A percentile compares a stretch with the other conserved stretches of the same genome.
phyloP scores from a whole-genome alignment of 2,888 invertebrate genomes.

The Megaustenia siamemsis region DNA sequence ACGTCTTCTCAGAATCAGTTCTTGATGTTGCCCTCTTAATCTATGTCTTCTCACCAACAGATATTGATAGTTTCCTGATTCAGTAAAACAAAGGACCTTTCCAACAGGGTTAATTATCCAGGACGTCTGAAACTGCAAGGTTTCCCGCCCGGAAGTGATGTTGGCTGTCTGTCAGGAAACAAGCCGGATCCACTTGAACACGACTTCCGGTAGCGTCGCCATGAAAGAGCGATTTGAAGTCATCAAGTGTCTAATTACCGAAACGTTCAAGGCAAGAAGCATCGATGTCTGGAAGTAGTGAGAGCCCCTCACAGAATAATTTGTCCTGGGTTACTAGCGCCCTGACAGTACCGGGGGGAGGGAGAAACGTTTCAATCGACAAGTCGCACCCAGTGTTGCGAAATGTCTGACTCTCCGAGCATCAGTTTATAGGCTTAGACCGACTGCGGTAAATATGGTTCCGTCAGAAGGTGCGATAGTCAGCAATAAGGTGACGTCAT shows the following conservation, averaged over 20 bases:
- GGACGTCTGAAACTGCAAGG: slow-evolving; percentile 9
- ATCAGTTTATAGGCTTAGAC: slow-evolving; percentile 20
- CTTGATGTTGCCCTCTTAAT: no score
- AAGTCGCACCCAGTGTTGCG: background rate
- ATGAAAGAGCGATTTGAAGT: slow-evolving; percentile 30
- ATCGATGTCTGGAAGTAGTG: slow-evolving; percentile 50
- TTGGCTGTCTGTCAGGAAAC: slow-evolving; percentile 51
- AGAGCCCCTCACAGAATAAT: slow-evolving; percentile 49
- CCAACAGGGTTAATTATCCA: slow-evolving; percentile 36
- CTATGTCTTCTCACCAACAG: no score
- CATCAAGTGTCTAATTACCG: slow-evolving; percentile 54
- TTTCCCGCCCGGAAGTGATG: slow-evolving; percentile 32
- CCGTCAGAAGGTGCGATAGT: no score
- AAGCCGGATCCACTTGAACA: slow-evolving; percentile 48
- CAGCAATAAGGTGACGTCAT: no score
- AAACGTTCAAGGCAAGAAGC: slow-evolving; percentile 37
- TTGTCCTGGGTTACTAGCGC: slow-evolving; percentile 3
- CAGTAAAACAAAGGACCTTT: slow-evolving; percentile 12
- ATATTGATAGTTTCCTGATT: no score
- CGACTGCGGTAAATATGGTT: no score
- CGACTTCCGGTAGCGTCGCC: slow-evolving; percentile 44
- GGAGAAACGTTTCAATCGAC: background rate
- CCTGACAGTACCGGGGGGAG: background rate
- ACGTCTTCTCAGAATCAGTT: no score
- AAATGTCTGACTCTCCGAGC: slow-evolving; percentile 31